These are phyloP conservation scores for Holothuria leucospilota DNA, from an alignment of 53 echinoderm and acorn worm species.

Conservation along the genomic window DNA sequence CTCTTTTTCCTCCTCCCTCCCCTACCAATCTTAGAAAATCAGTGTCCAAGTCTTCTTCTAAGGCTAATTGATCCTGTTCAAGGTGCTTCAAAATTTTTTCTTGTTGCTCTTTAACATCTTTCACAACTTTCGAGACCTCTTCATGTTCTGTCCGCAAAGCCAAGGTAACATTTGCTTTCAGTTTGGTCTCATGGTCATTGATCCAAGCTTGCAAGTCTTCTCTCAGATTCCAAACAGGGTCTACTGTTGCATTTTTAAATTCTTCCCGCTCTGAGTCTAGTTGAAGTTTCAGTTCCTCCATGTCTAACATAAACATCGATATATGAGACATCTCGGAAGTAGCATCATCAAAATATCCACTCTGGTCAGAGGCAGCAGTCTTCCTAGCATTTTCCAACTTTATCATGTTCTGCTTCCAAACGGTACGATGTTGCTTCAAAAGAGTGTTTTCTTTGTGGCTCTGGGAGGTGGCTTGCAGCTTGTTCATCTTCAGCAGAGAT, in stretches of 20 bases:
- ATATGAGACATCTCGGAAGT: constrained; percentile 77
- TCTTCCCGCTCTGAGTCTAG: constrained; percentile 65
- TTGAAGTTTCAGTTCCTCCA: constrained; percentile 76
- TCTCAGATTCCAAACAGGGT: constrained; percentile 82
- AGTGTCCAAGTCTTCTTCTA: constrained; percentile 82
- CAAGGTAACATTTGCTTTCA: background rate
- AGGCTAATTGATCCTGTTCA: constrained; percentile 63
- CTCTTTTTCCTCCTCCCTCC: constrained; percentile 73
- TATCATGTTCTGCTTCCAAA: constrained; percentile 77
- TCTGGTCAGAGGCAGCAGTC: constrained; percentile 40
- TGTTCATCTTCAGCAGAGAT: constrained; percentile 79
- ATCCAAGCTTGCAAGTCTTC: constrained; percentile 75
- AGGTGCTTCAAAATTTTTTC: constrained; percentile 61
- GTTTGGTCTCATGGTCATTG: constrained; percentile 23
- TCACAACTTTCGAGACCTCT: constrained; percentile 64
- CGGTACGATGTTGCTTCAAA: constrained; percentile 85
- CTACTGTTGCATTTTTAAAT: constrained; percentile 73
- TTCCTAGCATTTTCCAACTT: constrained; percentile 66
- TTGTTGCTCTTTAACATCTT: constrained; percentile 80
- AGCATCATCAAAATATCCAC: constrained; percentile 39
- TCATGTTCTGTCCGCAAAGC: constrained; percentile 23
- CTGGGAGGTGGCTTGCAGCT: constrained; percentile 61
- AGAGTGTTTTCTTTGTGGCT: constrained; percentile 79
- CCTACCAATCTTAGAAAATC: constrained; percentile 57
- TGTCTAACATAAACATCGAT: constrained; percentile 94